Base-by-base conservation (phyloP, 2,888 invertebrate species). In the Phortica magna region DNA sequence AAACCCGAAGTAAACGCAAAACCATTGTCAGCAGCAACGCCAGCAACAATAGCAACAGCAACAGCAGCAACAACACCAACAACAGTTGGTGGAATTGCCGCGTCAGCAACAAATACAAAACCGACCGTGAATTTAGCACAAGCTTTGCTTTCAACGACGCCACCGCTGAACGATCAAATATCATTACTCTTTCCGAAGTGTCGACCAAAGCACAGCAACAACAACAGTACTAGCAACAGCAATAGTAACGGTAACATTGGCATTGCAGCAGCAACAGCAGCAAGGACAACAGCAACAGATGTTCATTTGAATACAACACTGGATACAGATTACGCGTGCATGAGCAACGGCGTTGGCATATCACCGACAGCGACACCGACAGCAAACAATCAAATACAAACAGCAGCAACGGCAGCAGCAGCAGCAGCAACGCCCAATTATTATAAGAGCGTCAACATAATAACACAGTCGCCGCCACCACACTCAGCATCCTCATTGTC, bases 151-250 rank as follows among this genome's bases (percentile, higher is more conserved):
- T 93, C 93, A 92, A 92, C 92, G 91, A 93, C 92, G 91, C 93
- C 92, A 57, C 93, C 92, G 89, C 92, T 93, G 22, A 91, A 88
- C 93, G 96, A 96, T 93, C 95, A 95, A 93, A 96, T 97, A 93
- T 96, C 96, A 90, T 94, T 95, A 92, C 94, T 96, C 89, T 97
- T 96, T 93, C 96, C 96, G 89, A 96, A 96, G 95, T 96, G 96
- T 93, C 94, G 96, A 89, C 96, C 96, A 84, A 93, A 94, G 90
- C 93, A 93, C 57, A 81, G n/a, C 73, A 76, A 75, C 76, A 70
- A 57, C 77, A 61, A 64, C 75, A 22, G 77, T 76, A 68, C 73
- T 39, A 67, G 64, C 57, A 59, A 4, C 7, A 12, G n/a, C 67
- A 76, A 48, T 77, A 76, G 67, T 83, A 80, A 75, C 83, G 77